Conservation (phyloP, 2,113 vertebrate species). For the Zapus hudsonius region DNA sequence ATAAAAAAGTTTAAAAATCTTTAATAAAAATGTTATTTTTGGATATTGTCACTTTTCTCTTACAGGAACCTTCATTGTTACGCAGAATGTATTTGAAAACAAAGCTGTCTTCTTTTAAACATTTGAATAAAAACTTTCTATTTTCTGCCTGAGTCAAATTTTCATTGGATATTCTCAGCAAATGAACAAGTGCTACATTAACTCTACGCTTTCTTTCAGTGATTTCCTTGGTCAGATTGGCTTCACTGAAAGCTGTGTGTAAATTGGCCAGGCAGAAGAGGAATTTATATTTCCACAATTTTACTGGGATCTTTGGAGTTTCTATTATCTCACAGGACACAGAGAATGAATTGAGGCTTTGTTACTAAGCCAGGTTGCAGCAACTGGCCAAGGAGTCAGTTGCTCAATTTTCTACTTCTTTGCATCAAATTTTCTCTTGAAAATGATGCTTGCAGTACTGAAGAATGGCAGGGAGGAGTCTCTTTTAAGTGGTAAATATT, state of each 20-base stretch:
- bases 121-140: slow-evolving; percentile 16
- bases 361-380: slow-evolving; percentile 63
- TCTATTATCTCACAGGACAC: slow-evolving; percentile 69
- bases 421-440: slow-evolving; percentile 77
- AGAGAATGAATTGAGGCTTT: slow-evolving; percentile 76
- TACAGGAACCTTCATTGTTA: neutral
- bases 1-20: no score
- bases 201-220: slow-evolving; percentile 40
- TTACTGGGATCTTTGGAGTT: slow-evolving; percentile 59
- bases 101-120: slow-evolving; percentile 42
- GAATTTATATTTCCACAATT: slow-evolving; percentile 74
- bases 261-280: slow-evolving; percentile 67
- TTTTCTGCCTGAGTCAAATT: slow-evolving; percentile 43
- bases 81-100: neutral
- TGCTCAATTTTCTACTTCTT: slow-evolving; percentile 79
- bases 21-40: neutral
- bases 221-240: slow-evolving; percentile 18
- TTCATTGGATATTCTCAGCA: slow-evolving; percentile 55
- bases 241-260: slow-evolving; percentile 56
- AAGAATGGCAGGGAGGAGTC: slow-evolving; percentile 71
- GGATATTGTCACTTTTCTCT: neutral
- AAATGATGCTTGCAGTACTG: slow-evolving; percentile 68
- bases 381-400: slow-evolving; percentile 54
- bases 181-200: slow-evolving; percentile 60
- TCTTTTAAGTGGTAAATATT: slow-evolving; percentile 79